These are phyloP conservation scores for Phasianus colchicus DNA, from an alignment of 2,113 vertebrate species.

Conservation along the genomic window DNA sequence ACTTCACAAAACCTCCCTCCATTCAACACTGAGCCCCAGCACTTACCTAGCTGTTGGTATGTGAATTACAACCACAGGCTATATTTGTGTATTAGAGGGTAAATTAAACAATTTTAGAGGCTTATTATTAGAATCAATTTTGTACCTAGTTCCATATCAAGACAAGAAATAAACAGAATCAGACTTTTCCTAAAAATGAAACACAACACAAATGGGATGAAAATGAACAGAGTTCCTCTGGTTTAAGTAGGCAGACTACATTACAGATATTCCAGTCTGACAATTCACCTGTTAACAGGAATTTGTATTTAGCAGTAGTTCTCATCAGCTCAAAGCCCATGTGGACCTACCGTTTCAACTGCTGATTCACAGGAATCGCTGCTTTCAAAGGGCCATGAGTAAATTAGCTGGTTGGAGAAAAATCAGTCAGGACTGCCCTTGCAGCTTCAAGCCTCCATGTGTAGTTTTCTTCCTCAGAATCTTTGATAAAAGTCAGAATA, in stretches of 20 bases:
- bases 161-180: background rate
- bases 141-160: background rate
- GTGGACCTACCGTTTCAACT: conserved; percentile 61
- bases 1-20: background rate
- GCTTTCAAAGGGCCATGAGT: conserved; percentile 16
- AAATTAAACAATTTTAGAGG: conserved; percentile 49
- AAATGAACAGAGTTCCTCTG: background rate
- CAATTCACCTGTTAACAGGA: background rate
- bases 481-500: conserved; percentile 72
- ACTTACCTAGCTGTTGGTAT: background rate
- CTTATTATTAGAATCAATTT: background rate
- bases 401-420: conserved; percentile 16
- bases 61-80: background rate
- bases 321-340: background rate
- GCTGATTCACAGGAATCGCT: background rate
- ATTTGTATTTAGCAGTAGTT: background rate
- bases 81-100: background rate
- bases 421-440: background rate
- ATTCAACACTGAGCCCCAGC: background rate
- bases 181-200: background rate
- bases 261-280: background rate
- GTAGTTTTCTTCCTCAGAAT: conserved; percentile 61
- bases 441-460: conserved; percentile 23
- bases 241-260: background rate
- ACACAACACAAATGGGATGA: background rate